phyloP scores from a whole-genome alignment of 1,140 invertebrate species.

The Zophobas atratus region DNA sequence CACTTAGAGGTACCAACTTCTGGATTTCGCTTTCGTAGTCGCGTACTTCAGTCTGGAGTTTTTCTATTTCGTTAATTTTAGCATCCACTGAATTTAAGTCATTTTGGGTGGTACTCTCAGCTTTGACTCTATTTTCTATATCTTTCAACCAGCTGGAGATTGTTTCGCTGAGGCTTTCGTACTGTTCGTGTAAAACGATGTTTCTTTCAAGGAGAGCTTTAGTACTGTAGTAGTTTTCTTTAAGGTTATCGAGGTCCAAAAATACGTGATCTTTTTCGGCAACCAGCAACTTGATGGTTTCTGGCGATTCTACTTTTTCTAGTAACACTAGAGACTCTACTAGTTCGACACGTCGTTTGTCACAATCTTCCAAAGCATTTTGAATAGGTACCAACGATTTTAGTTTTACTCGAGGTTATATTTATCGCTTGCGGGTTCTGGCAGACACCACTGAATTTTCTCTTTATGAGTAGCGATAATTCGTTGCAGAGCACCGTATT shows the following conservation, averaged over 20 bases:
- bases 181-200: conserved; percentile 85
- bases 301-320: conserved; percentile 77
- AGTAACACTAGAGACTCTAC: conserved; percentile 79
- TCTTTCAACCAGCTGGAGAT: conserved; percentile 90
- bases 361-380: conserved; percentile 80
- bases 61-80: conserved; percentile 80
- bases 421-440: conserved; percentile 88
- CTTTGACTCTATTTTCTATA: conserved; percentile 84
- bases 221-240: conserved; percentile 78
- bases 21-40: conserved; percentile 78
- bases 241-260: conserved; percentile 79
- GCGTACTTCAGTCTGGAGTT: conserved; percentile 76
- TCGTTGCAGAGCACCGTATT: conserved; percentile 84
- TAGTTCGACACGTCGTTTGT: conserved; percentile 76
- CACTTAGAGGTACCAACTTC: conserved; percentile 77
- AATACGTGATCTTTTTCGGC: conserved; percentile 77
- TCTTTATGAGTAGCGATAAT: conserved; percentile 86
- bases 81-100: conserved; percentile 79
- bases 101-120: conserved; percentile 80
- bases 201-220: conserved; percentile 80
- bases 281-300: conserved; percentile 76
- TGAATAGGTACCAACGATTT: conserved; percentile 85
- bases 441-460: conserved; percentile 93
- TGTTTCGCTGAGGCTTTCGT: conserved; percentile 84
- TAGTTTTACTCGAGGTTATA: conserved; percentile 95